Conservation (phyloP, 2,888 invertebrate genomes). For the Sabellastarte sp. region DNA sequence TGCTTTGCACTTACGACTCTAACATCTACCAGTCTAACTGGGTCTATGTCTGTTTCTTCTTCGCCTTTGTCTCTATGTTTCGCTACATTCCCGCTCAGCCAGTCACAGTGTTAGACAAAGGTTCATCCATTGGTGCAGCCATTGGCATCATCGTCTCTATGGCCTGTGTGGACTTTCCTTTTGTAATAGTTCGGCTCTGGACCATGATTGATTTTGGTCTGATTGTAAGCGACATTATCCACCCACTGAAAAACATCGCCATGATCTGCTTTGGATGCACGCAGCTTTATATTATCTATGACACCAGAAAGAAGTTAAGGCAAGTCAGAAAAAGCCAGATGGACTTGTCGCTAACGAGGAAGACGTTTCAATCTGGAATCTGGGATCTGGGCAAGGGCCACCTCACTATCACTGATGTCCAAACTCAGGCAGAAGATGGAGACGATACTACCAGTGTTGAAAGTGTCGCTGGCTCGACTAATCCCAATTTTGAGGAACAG, state of each 20-base stretch:
- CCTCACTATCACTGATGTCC: no score
- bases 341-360: no score
- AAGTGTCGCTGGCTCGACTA: no score
- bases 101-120: conserved; percentile 4
- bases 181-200: conserved; percentile 20
- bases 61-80: conserved; percentile 28
- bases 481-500: no score
- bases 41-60: conserved; percentile 24
- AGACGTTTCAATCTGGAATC: no score
- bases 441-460: no score
- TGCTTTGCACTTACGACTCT: conserved; percentile 10
- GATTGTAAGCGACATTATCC: conserved; percentile 21
- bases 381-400: no score
- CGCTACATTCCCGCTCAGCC: conserved; percentile 26
- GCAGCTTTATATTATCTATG: conserved; percentile 21
- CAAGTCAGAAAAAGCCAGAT: neutral
- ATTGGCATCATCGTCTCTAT: conserved; percentile 19
- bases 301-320: conserved; percentile 6
- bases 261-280: conserved; percentile 20
- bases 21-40: conserved; percentile 17
- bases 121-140: conserved; percentile 7
- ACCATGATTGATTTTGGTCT: conserved; percentile 22
- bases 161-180: conserved; percentile 25
- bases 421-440: no score
- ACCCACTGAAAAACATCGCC: conserved; percentile 27